Evolutionary conservation across 2,113 vertebrate species (phyloP), one percentile per base, ranked within the genome.

Genomic region (Nesogale talazaci): DNA sequence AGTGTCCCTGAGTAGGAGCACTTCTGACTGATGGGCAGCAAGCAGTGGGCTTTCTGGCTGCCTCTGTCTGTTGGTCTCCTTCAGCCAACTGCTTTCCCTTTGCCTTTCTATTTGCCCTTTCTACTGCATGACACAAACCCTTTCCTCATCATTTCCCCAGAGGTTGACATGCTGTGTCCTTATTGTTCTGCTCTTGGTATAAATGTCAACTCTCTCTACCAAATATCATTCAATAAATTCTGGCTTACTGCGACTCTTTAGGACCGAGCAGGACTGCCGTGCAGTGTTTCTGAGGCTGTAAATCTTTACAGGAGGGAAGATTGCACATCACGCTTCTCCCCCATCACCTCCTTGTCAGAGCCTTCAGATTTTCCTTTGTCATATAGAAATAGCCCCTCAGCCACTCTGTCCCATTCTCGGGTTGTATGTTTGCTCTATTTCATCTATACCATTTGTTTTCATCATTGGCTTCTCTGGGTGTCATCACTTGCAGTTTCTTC

Each of bases 41-140:
- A 12, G n/a, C 46, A 36, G 20, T 20, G 29, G 12, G 42, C 59
- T 76, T 19, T 42, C 69, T 38, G 29, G 38, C 22, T 78, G 65
- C 70, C 57, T 11, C 6, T 29, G 42, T 36, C 67, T 16, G 0
- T 8, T 9, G 0, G 20, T 8, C 23, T 34, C 79, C 42, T 14
- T 69, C 34, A 22, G 8, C 22, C 2, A 1, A 3, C 61, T 89
- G 2, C 1, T 0, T 69, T 82, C 46, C 78, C 10, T 25, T 38
- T 69, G 38, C 46, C 27, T 65, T 65, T 27, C 7, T 12, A 14
- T 67, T 67, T 29, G 34, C 82, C 22, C 14, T 78, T 36, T 89
- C 17, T 23, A 8, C 29, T 4, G 4, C 2, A 1, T 19, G 40
- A 36, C 29, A 17, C 2, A 0, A 0, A 5, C 31, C 57, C 46